Base-by-base conservation (phyloP, 2,888 invertebrate genomes). In the Galeruca laticollis region DNA sequence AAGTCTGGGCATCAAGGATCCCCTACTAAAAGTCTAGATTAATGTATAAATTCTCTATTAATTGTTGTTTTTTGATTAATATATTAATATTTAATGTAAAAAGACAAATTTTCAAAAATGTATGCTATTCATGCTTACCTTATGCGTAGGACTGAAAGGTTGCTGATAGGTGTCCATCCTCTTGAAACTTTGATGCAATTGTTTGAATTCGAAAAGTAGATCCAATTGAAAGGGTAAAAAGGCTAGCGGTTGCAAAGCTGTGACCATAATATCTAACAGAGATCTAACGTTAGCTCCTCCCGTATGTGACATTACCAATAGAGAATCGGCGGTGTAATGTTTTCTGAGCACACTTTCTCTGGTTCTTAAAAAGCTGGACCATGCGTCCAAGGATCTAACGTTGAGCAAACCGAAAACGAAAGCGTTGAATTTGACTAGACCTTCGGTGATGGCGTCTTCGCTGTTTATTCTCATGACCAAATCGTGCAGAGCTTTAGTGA, bases 401-500 rank as follows among this genome's bases (percentile, higher is more conserved):
- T 96, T 96, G 65, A 96, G 88, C 71, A 96, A 87, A 54, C 95
- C 96, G 82, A 95, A 91, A 74, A 95, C 91, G 83, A 96, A 96
- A 63, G 95, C 95, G 83, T 95, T 94, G 83, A 96, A 96, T 84
- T 94, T 95, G 78, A 95, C 90, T 80, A 94, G 89, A 76, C 94
- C 94, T 85, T 95, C 95, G 11, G 92, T 92, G 33, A 95, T 90
- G 56, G 92, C 91, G 81, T 94, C 93, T 84, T 94, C 94, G 73
- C 91, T 91, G 84, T 95, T 95, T 78, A 96, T 91, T 80, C 93
- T 90, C 82, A 94, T 88, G 21, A 95, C 94, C 76, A 96, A 87
- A 81, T 95, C 95, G 81, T 94, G 93, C 15, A 96, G 87, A 3
- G 94, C 92, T 84, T 94, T 92, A 8, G 95, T 94, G 72, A 95